A percentile compares a stretch with the other conserved stretches of the same genome.
These are phyloP conservation scores for Sinonovacula constricta DNA, from an alignment of 1,140 invertebrate species.

Conservation along the genomic window DNA sequence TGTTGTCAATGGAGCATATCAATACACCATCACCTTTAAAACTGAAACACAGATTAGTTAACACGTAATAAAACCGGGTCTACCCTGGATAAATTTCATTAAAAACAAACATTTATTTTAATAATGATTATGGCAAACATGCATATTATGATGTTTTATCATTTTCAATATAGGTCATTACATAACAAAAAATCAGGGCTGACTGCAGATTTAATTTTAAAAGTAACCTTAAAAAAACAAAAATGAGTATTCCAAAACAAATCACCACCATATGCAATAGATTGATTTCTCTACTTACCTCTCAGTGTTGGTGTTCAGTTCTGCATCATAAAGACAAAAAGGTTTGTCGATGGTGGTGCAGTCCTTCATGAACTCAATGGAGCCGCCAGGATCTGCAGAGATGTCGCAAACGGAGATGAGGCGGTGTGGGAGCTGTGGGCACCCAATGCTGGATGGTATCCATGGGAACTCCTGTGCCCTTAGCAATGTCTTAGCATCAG, in stretches of 20 bases:
- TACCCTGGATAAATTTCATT: no score
- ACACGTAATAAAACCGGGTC: no score
- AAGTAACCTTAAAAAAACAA: no score
- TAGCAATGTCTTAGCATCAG: conserved; percentile 97
- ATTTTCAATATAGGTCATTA: no score
- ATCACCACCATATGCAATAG: background rate
- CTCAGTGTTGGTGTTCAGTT: conserved; percentile 97
- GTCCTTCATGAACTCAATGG: conserved; percentile 99
- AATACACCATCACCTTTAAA: conserved; percentile 98
- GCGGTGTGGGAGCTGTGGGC: conserved; percentile 91
- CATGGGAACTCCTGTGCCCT: conserved; percentile 93
- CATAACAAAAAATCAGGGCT: no score
- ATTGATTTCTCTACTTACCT: no score
- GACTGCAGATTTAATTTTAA: no score
- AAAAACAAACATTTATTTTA: no score
- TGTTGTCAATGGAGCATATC: conserved; percentile 99
- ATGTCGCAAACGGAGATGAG: conserved; percentile 95
- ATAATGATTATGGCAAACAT: no score
- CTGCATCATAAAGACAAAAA: conserved; percentile 99
- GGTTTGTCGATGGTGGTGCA: conserved; percentile 99
- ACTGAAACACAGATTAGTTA: no score
- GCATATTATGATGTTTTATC: no score
- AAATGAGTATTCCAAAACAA: no score
- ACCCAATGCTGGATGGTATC: conserved; percentile 89
- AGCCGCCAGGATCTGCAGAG: conserved; percentile 98